These are phyloP conservation scores for Herpailurus yagouaroundi DNA, from an alignment of 2,113 vertebrate species.

Conservation along the genomic window DNA sequence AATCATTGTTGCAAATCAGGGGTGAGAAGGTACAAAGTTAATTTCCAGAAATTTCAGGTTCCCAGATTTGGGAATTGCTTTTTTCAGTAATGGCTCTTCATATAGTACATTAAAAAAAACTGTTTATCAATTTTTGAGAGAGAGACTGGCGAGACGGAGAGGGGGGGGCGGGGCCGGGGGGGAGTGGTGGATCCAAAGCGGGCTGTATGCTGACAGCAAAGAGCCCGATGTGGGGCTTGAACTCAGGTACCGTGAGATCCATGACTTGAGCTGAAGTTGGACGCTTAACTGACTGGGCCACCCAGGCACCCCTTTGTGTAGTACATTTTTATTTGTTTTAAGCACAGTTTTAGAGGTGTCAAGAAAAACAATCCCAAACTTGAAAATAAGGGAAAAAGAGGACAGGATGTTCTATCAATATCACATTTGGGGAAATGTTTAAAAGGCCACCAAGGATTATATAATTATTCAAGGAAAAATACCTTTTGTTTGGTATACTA, in stretches of 20 bases:
- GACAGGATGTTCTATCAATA: not conserved
- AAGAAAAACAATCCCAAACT: not conserved
- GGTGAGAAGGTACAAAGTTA: not conserved
- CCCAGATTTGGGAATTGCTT: not conserved
- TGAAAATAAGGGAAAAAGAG: not conserved
- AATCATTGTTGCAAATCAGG: not conserved
- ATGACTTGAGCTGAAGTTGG: too few species aligned
- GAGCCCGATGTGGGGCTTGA: too few species aligned
- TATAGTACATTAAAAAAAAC: not conserved
- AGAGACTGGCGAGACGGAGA: too few species aligned
- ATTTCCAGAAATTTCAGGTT: not conserved
- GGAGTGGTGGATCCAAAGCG: too few species aligned
- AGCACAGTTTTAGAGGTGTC: not conserved
- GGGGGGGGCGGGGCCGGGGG: too few species aligned
- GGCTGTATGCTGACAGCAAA: too few species aligned
- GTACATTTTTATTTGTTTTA: constrained; percentile 47
- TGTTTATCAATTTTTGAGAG: not conserved
- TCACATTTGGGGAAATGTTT: not conserved
- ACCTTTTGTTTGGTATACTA: not conserved
- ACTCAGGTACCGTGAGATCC: too few species aligned
- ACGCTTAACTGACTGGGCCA: too few species aligned
- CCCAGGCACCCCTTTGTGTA: not conserved
- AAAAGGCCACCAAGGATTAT: not conserved
- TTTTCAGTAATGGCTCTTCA: not conserved
- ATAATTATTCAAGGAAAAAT: not conserved